These are phyloP conservation scores for Melinaea marsaeus DNA, from an alignment of 2,888 invertebrate species.

Conservation along the genomic window DNA sequence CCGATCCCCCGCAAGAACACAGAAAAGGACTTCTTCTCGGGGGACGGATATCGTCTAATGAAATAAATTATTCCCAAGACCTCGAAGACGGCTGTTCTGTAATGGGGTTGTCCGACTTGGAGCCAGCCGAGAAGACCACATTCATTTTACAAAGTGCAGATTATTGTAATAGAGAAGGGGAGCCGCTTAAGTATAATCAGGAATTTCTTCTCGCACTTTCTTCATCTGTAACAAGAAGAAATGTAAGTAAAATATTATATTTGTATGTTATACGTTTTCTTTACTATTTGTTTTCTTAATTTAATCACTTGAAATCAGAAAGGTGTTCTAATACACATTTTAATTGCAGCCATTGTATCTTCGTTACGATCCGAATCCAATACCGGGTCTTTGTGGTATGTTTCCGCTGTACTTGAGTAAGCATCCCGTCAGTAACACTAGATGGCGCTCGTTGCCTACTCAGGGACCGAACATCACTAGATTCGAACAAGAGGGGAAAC, in stretches of 20 bases:
- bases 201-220: conserved; percentile 63
- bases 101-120: conserved; percentile 42
- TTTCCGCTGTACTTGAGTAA: conserved; percentile 65
- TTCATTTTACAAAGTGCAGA: conserved; percentile 65
- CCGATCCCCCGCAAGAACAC: conserved; percentile 53
- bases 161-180: conserved; percentile 61
- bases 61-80: conserved; percentile 62
- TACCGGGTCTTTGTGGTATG: conserved; percentile 61
- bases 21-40: conserved; percentile 59
- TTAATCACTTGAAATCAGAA: background rate
- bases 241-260: conserved; percentile 37
- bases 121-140: conserved; percentile 49
- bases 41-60: conserved; percentile 59
- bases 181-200: conserved; percentile 63
- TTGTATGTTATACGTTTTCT: conserved; percentile 5
- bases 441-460: conserved; percentile 65
- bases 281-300: background rate
- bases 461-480: conserved; percentile 56
- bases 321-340: background rate
- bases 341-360: conserved; percentile 65
- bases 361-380: conserved; percentile 65
- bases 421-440: conserved; percentile 63
- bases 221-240: conserved; percentile 51
- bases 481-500: conserved; percentile 62
- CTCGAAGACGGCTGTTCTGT: conserved; percentile 60